Conservation (phyloP, 1,140 invertebrate genomes). For the Trichoplusia ni region DNA sequence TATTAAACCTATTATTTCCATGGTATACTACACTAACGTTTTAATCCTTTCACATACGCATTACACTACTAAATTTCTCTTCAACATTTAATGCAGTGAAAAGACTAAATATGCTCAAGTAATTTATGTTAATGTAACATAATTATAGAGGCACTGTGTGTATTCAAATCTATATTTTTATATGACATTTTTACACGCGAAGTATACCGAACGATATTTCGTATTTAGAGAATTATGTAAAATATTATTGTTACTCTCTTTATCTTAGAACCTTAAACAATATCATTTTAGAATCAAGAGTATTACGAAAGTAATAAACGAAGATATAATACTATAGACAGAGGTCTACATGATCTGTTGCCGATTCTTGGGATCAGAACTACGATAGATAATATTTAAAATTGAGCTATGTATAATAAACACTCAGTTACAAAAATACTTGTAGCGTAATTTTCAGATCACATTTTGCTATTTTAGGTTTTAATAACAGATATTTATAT, state of each 20-base stretch:
- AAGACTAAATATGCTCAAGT: slow-evolving; percentile 79
- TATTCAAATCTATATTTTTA: slow-evolving; percentile 75
- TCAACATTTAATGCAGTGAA: slow-evolving; percentile 54
- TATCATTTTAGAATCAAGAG: slow-evolving; percentile 21
- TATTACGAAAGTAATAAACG: slow-evolving; percentile 2
- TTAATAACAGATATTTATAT: slow-evolving; percentile 41
- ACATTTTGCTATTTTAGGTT: slow-evolving; percentile 69
- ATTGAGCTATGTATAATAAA: slow-evolving; percentile 78
- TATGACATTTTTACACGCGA: slow-evolving; percentile 60
- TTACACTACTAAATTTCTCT: slow-evolving; percentile 33
- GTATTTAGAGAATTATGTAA: slow-evolving; percentile 38
- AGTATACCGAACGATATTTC: slow-evolving; percentile 45
- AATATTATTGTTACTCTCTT: slow-evolving; percentile 48
- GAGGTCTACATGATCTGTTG: neutral
- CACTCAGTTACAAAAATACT: slow-evolving; percentile 78
- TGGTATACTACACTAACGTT: slow-evolving; percentile 70
- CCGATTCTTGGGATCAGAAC: slow-evolving; percentile 20
- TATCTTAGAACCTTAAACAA: slow-evolving; percentile 21
- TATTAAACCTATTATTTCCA: slow-evolving; percentile 71
- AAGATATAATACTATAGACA: slow-evolving; percentile 18
- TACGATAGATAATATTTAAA: slow-evolving; percentile 61
- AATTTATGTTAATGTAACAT: slow-evolving; percentile 83
- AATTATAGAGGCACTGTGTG: slow-evolving; percentile 82
- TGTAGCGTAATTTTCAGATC: slow-evolving; percentile 78
- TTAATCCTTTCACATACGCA: slow-evolving; percentile 67